These are phyloP conservation scores for Cuniculus paca DNA, from an alignment of 2,797 vertebrate species.

Conservation along the genomic window DNA sequence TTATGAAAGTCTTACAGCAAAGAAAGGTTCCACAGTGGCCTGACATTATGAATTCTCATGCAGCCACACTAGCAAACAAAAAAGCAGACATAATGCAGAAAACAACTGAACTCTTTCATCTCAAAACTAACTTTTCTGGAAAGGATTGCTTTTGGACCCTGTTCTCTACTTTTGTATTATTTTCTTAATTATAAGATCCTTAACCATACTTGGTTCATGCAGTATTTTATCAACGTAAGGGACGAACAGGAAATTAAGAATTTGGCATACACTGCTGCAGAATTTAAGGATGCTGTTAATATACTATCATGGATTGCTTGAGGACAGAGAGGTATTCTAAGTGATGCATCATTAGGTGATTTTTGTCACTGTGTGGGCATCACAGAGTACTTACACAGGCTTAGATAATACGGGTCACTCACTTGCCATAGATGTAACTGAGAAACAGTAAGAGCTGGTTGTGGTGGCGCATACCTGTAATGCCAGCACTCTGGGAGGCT, in stretches of 20 bases:
- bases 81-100: not conserved
- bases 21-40: fast-evolving
- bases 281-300: not conserved
- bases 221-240: not conserved
- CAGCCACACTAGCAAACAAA: not conserved
- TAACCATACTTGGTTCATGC: not conserved
- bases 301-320: not conserved
- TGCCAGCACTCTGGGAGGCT: not conserved
- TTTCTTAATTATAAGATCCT: not conserved
- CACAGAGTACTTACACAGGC: not conserved
- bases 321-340: not conserved
- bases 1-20: fast-evolving
- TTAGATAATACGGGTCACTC: not conserved
- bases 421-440: no score
- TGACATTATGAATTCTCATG: fast-evolving
- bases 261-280: no score
- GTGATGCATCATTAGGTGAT: no score
- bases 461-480: not conserved
- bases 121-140: not conserved
- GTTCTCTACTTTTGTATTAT: no score
- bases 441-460: not conserved
- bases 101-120: not conserved
- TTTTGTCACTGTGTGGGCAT: not conserved
- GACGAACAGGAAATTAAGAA: fast-evolving
- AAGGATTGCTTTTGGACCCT: not conserved